Evolutionary conservation across 2,888 invertebrate genomes (phyloP), one percentile per base, ranked within the genome.

Genomic region (Tiphia femorata): DNA sequence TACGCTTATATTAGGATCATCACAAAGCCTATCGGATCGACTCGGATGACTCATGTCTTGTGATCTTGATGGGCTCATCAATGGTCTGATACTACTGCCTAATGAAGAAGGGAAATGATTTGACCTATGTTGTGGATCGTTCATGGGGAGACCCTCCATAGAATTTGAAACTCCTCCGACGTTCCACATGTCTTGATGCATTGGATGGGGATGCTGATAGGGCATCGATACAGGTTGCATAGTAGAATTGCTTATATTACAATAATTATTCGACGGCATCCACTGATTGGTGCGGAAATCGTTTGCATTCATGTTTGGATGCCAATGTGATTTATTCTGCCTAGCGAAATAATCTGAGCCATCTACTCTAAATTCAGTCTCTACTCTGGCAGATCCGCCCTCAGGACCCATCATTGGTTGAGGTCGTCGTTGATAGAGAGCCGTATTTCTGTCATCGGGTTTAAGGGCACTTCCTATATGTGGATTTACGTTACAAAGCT

Each of bases 121-220:
- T 12, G 64, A 49, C 37, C 70, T 57, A 14, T 59, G 41, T 6
- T 63, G 59, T 0, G 64, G 53, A 16, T 62, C 61, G 38, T 48
- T 55, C 37, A 64, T 62, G 43, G 47, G 55, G 29, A 64, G 69
- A 2, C 64, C 47, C n/a, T 73, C 73, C 46, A 68, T 60, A 55
- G 54, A 41, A 42, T 63, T 62, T 14, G 63, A 19, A 2, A 38
- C 57, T 10, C 37, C 14, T 25, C 55, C 61, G n/a, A n/a, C n/a
- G 27, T 62, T 63, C 76, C 76, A 75, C 56, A 67, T 68, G 10
- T 76, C 76, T 14, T 65, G 67, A 8, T 69, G 68, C 49, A 69
- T 55, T 0, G 48, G 53, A 37, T 67, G 53, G 0, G 62, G 40
- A 38, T 51, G 62, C 27, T 38, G 62, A 17, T 67, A 70, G 0